A percentile compares a stretch with the other conserved stretches of the same genome.
phyloP scores from a whole-genome alignment of 2,113 vertebrate genomes.

The Cynoglossus semilaevis region DNA sequence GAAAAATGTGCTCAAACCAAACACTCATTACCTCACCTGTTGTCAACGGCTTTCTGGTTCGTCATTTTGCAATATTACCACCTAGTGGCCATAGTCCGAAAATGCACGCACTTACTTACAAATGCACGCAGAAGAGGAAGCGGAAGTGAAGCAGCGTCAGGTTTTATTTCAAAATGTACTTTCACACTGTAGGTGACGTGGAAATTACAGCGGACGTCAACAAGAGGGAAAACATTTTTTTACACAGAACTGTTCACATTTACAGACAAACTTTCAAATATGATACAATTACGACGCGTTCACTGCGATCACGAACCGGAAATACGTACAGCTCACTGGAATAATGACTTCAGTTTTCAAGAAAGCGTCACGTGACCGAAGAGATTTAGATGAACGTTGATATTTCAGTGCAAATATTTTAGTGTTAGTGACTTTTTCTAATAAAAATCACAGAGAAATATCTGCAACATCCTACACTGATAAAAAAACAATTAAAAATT shows the following conservation, averaged over 20 bases:
- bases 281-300: not conserved
- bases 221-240: slow-evolving; percentile 45
- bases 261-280: slow-evolving; percentile 10
- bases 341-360: not conserved
- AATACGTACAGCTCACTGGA: slow-evolving; percentile 1
- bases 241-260: slow-evolving; percentile 62
- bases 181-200: slow-evolving; percentile 50
- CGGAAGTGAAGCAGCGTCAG: not conserved
- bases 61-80: slow-evolving; percentile 41
- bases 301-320: slow-evolving; percentile 2
- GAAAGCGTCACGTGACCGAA: not conserved
- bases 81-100: slow-evolving; percentile 44
- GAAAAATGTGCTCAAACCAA: too few species aligned
- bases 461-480: slow-evolving; percentile 1
- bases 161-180: slow-evolving; percentile 59
- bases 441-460: not conserved
- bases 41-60: not conserved
- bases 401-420: slow-evolving; percentile 37
- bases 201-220: slow-evolving; percentile 63
- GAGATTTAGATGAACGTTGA: not conserved
- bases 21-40: not conserved
- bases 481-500: not conserved
- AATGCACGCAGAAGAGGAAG: not conserved
- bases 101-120: not conserved
- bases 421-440: slow-evolving; percentile 5